These are phyloP conservation scores for Callorhinus ursinus DNA, from an alignment of 2,113 vertebrate genomes.

Conservation along the genomic window DNA sequence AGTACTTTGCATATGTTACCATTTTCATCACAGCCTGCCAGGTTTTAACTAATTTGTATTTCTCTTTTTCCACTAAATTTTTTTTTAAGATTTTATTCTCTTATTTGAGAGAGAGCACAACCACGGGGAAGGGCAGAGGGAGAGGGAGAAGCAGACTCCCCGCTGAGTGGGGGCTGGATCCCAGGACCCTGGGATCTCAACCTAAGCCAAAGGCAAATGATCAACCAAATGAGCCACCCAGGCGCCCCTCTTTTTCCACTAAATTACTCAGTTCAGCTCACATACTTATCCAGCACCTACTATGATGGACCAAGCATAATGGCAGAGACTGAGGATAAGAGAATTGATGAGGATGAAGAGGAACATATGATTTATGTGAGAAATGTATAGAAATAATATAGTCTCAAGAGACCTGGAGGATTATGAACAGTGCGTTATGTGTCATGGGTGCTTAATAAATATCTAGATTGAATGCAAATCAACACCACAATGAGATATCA, in stretches of 20 bases:
- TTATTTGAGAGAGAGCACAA: background rate
- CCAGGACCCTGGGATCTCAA: background rate
- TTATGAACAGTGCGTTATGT: constrained; percentile 20
- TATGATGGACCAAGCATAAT: background rate
- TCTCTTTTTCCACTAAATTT: constrained; percentile 47
- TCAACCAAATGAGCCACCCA: background rate
- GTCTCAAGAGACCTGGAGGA: background rate
- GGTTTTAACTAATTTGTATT: background rate
- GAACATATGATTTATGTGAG: background rate
- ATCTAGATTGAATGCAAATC: background rate
- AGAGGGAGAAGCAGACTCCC: background rate
- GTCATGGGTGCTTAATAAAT: background rate
- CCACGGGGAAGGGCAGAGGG: background rate
- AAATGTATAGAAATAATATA: constrained; percentile 15
- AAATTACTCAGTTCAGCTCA: constrained; percentile 53
- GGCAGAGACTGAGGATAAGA: background rate
- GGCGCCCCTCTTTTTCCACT: background rate
- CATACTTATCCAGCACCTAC: background rate
- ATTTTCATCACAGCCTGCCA: background rate
- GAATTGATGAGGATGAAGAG: background rate
- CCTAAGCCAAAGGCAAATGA: background rate
- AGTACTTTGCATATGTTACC: background rate
- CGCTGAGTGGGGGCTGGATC: background rate
- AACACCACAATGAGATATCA: background rate
- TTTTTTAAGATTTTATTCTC: background rate